Conservation (phyloP, 2,888 invertebrate species). For the Pristionchus mayeri region DNA sequence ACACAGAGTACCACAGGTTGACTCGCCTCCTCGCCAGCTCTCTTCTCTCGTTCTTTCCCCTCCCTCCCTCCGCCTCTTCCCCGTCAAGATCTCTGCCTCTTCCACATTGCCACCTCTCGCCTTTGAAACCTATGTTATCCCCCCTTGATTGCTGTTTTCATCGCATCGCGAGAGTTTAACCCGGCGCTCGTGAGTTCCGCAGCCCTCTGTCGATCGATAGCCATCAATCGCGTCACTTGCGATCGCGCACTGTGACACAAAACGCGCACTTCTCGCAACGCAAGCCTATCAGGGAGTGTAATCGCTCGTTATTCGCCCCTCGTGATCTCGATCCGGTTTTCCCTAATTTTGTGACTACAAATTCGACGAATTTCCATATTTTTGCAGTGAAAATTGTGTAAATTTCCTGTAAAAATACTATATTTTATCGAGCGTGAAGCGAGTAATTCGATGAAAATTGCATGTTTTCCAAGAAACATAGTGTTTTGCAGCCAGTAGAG, state of each 20-base stretch:
- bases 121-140: neutral
- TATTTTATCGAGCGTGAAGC: neutral
- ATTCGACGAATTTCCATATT: too few relatives aligned
- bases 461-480: neutral
- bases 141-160: neutral
- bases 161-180: neutral
- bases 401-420: too few relatives aligned
- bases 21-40: neutral
- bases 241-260: neutral
- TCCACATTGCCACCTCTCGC: neutral
- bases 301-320: too few relatives aligned
- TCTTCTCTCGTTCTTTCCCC: neutral
- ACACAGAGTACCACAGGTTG: conserved; percentile 30
- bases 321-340: too few relatives aligned
- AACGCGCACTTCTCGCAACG: neutral
- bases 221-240: neutral
- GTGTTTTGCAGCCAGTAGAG: neutral
- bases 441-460: too few relatives aligned
- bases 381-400: too few relatives aligned
- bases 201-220: neutral
- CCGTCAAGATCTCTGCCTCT: neutral
- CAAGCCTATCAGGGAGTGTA: conserved; percentile 23
- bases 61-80: neutral
- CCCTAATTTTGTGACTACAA: too few relatives aligned
- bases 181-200: too few relatives aligned